Base-by-base conservation (phyloP, 2,888 invertebrate species). In the Philereme vetulata region DNA sequence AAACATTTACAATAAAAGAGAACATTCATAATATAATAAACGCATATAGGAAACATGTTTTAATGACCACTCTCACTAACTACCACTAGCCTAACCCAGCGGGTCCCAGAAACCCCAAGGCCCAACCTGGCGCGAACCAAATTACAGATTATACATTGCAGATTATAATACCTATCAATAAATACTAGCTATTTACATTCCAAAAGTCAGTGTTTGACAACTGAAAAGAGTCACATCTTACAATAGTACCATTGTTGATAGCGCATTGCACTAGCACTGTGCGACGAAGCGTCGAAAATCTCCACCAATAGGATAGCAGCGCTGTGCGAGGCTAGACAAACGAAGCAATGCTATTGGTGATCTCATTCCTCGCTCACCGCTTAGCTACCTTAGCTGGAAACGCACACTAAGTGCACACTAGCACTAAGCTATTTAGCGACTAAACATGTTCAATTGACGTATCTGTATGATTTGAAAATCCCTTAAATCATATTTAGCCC, bases 1-100 rank as follows among this genome's bases (percentile, higher is more conserved):
- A 88, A 90, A 90, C 89, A 90, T 90, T 90, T 90, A 91, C 90
- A 91, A 90, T 90, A 90, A 89, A 90, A 76, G 86, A 84, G 87
- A 90, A 90, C 89, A 89, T 90, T 88, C 84, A 89, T 88, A 86
- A 89, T 89, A 87, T 88, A 88, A 87, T 88, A 90, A 90, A 90
- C 90, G 88, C 86, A 90, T 89, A 88, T 90, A 91, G 90, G 90
- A 90, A 90, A 91, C 89, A 86, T 88, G 83, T 86, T 75, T 83
- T 79, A 85, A 79, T 85, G 82, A 85, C 82, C 84, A 84, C 82
- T 80, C 78, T 21, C 38, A 76, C 78, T 79, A 21, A 78, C 84
- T 81, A 81, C 77, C 78, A 75, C 21, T 21, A 21, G 21, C 21
- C 21, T 21, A 21, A 62, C 46, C 65, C 63, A 10, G 44, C 50